Conservation (phyloP, 2,797 vertebrate genomes). For the Alcedo quadribrachys region DNA sequence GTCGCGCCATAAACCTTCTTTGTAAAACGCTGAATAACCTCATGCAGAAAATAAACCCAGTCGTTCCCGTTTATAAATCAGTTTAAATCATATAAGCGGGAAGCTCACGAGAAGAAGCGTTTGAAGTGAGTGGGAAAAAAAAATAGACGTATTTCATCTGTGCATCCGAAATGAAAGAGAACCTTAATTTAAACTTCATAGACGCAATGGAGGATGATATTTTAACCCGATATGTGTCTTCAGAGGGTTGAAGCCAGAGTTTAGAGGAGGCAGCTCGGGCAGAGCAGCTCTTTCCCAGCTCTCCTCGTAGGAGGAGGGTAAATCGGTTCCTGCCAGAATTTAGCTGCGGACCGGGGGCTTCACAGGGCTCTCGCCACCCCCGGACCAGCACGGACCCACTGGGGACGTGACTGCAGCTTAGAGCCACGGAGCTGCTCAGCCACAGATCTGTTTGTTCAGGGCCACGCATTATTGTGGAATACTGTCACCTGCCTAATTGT, state of each 20-base stretch:
- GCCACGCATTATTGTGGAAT: constrained; percentile 77
- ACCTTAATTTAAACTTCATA: neutral
- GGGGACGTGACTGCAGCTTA: neutral
- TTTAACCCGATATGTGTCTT: neutral
- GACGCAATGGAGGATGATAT: fast-evolving
- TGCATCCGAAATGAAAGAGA: neutral
- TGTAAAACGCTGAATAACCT: constrained; percentile 78
- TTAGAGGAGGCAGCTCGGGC: neutral
- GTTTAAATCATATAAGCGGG: neutral
- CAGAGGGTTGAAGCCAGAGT: neutral
- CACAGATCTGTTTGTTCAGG: constrained; percentile 38
- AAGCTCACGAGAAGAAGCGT: neutral
- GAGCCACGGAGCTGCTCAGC: neutral
- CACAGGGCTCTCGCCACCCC: neutral
- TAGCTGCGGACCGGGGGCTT: neutral
- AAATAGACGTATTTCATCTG: neutral
- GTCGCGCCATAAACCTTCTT: constrained; percentile 71
- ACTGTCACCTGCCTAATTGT: constrained; percentile 91
- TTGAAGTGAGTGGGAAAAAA: neutral
- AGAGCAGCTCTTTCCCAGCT: neutral
- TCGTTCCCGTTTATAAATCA: constrained; percentile 45
- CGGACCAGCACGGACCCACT: neutral
- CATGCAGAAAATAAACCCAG: constrained; percentile 28
- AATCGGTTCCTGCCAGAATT: neutral
- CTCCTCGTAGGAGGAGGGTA: neutral